Conservation (phyloP, 23 tunicate species). For the Styela plicata region DNA sequence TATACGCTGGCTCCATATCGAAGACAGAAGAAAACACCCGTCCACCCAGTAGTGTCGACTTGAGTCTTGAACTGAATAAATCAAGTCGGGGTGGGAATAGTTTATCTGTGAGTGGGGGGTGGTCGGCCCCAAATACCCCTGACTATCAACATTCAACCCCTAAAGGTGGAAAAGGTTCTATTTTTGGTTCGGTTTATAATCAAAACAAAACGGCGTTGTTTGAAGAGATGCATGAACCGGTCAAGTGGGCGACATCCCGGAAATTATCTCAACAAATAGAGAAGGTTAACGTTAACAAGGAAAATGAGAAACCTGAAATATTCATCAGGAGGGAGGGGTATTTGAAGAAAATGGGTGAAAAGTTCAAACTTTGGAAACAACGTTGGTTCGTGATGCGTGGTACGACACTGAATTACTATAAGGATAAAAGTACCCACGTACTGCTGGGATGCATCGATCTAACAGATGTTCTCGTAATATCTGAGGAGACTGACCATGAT, state of each 20-base stretch:
- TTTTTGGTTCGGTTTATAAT: neutral
- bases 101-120: slow-evolving; percentile 43
- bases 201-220: neutral
- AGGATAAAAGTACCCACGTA: slow-evolving; percentile 32
- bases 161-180: neutral
- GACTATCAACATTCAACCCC: neutral
- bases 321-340: slow-evolving; percentile 62
- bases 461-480: slow-evolving; percentile 21
- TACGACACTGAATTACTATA: slow-evolving; percentile 38
- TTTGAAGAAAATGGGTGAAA: slow-evolving; percentile 52
- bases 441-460: slow-evolving; percentile 38
- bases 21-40: neutral
- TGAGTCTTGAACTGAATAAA: neutral
- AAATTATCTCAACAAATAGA: neutral
- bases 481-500: slow-evolving; percentile 8
- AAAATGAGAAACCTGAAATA: neutral
- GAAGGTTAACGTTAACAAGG: neutral
- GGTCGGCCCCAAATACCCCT: slow-evolving; percentile 43
- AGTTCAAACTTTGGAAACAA: slow-evolving; percentile 37
- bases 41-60: neutral
- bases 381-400: slow-evolving; percentile 72
- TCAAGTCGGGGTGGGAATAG: slow-evolving; percentile 48
- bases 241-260: slow-evolving; percentile 10
- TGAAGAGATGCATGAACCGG: slow-evolving; percentile 14
- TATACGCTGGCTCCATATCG: slow-evolving; percentile 1